Base-by-base conservation (phyloP, 2,113 vertebrate genomes). In the Scomber scombrus region DNA sequence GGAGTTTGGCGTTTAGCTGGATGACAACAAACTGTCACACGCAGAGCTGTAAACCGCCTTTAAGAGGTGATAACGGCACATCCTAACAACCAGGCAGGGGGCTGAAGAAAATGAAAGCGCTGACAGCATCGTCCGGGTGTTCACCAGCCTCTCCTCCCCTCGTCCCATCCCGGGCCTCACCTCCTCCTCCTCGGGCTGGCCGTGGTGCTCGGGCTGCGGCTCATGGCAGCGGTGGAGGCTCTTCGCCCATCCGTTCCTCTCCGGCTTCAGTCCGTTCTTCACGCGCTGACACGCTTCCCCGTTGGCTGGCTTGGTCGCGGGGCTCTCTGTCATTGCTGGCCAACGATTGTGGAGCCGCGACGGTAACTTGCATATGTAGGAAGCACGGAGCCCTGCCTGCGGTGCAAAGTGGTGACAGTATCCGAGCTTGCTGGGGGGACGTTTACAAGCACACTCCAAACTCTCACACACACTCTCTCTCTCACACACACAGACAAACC, bases 271-370 rank as follows among this genome's bases (percentile, higher is more conserved):
- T 4, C 94, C 92, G 85, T 94, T 94, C 70, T 66, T 86, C 11
- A 46, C 83, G 3, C 88, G 89, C 62, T 72, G 84, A 89, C 87
- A 75, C 73, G 34, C 85, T 14, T 87, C 88, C 71, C 93, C 86
- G 57, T 87, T 89, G 58, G 74, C 78, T 40, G 87, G 65, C 71
- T 90, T 88, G 74, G 71, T 78, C 18, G 64, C 74, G 85, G 86
- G 76, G 89, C 86, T 94, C 21, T 93, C 93, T 60, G 93, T 93
- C 94, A 95, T 95, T 43, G 55, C 89, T 91, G 82, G 64, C 78
- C 85, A 56, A 65, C 73, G 75, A 71, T 50, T 29, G 60, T 54
- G 76, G 50, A 84, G 73, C 70, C 75, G 61, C 83, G 71, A 54
- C 85, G 75, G 78, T 57, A 79, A 91, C 83, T 82, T 31, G 78